Conservation (phyloP, 2,113 vertebrate genomes). For the human region GRCh38 chr3:62455501-62456000, state of each 20-base stretch:
- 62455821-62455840: too few species aligned
- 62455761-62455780: fast-evolving
- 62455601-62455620: constrained; percentile 10
- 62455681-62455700: background rate
- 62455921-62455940: background rate
- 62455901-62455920: background rate
- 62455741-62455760: background rate
- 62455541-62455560: background rate
- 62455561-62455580: background rate
- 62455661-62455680: background rate
- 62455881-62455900: background rate
- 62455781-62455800: background rate
- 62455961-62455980: background rate
- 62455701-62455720: background rate
- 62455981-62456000: background rate
- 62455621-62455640: background rate
- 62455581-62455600: background rate
- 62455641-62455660: background rate
- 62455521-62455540: background rate
- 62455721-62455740: background rate
- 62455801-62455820: background rate
- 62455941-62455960: background rate
- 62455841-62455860: background rate
- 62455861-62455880: background rate
- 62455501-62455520: background rate